Conservation (phyloP, 2,113 vertebrate species). For the Hymenochirus boettgeri region DNA sequence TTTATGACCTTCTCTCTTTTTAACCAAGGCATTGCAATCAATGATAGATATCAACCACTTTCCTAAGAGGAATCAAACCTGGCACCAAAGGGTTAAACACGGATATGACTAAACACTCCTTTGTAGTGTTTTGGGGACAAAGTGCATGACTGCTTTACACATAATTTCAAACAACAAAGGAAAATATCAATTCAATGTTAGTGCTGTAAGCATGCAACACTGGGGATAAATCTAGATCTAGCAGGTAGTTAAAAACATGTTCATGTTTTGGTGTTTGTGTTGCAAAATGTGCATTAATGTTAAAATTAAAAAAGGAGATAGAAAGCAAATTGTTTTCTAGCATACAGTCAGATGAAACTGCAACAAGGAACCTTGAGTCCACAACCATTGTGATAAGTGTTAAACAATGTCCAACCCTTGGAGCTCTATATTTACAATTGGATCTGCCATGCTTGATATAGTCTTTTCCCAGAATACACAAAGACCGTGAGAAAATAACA, state of each 20-base stretch:
- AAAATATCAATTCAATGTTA: slow-evolving; percentile 59
- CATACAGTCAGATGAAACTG: slow-evolving; percentile 87
- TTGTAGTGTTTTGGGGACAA: slow-evolving; percentile 82
- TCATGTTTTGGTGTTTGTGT: slow-evolving; percentile 60
- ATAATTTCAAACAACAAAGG: slow-evolving; percentile 76
- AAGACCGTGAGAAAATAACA: slow-evolving; percentile 74
- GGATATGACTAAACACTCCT: slow-evolving; percentile 93
- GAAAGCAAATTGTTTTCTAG: slow-evolving; percentile 85
- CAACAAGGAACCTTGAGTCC: slow-evolving; percentile 75
- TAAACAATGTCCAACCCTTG: slow-evolving; percentile 91
- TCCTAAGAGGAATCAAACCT: slow-evolving; percentile 1
- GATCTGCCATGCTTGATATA: slow-evolving; percentile 93
- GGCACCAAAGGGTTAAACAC: slow-evolving; percentile 49
- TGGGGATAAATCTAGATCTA: slow-evolving; percentile 78
- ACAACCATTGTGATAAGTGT: slow-evolving; percentile 94
- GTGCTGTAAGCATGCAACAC: slow-evolving; percentile 94
- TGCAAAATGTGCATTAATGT: slow-evolving; percentile 80
- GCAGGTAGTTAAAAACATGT: slow-evolving; percentile 92
- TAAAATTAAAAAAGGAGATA: slow-evolving; percentile 91
- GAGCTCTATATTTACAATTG: slow-evolving; percentile 95
- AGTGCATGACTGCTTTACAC: slow-evolving; percentile 93
- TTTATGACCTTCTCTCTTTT: slow-evolving; percentile 68
- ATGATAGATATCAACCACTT: slow-evolving; percentile 50
- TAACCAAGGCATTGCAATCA: slow-evolving; percentile 66
- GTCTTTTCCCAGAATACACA: slow-evolving; percentile 88